A percentile compares a stretch with the other conserved stretches of the same genome.
Conservation (phyloP, 2,888 invertebrate species). For the Tetropium fuscum region DNA sequence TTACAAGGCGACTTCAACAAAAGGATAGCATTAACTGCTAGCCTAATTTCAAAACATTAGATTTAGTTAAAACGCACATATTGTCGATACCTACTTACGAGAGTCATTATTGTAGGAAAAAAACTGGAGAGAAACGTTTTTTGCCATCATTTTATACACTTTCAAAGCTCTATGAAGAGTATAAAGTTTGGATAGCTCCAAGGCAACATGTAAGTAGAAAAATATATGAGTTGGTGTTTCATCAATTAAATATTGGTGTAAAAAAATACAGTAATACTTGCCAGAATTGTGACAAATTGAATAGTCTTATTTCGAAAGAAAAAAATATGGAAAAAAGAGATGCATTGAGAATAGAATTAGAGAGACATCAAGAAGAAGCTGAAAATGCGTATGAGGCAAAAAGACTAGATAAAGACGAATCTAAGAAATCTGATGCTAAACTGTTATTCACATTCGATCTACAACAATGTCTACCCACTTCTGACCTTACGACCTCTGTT, state of each 20-base stretch:
- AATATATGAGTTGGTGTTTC: slow-evolving; percentile 20
- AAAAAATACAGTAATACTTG: slow-evolving; percentile 27
- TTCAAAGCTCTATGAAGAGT: slow-evolving; percentile 1
- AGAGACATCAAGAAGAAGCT: slow-evolving; percentile 23
- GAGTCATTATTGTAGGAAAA: slow-evolving; percentile 4
- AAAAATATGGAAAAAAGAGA: background rate
- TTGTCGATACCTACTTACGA: slow-evolving; percentile 1
- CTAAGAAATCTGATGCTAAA: background rate
- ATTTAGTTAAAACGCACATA: slow-evolving; percentile 7
- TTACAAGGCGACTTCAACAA: slow-evolving; percentile 1
- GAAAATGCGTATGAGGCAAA: slow-evolving; percentile 25
- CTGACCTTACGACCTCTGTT: slow-evolving; percentile 46
- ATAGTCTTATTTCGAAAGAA: slow-evolving; percentile 9
- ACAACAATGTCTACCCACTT: slow-evolving; percentile 52
- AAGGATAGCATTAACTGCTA: slow-evolving; percentile 8
- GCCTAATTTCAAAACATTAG: slow-evolving; percentile 4
- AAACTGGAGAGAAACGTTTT: slow-evolving; percentile 1
- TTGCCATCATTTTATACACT: slow-evolving; percentile 5
- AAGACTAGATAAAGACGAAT: background rate
- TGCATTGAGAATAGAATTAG: background rate
- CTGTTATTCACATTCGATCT: slow-evolving; percentile 24
- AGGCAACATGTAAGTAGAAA: slow-evolving; percentile 15
- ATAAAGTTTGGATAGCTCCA: background rate
- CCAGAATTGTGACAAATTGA: slow-evolving; percentile 20
- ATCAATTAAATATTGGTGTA: slow-evolving; percentile 13